phyloP scores from a whole-genome alignment of 2,113 vertebrate species.

The Mus spicilegus region DNA sequence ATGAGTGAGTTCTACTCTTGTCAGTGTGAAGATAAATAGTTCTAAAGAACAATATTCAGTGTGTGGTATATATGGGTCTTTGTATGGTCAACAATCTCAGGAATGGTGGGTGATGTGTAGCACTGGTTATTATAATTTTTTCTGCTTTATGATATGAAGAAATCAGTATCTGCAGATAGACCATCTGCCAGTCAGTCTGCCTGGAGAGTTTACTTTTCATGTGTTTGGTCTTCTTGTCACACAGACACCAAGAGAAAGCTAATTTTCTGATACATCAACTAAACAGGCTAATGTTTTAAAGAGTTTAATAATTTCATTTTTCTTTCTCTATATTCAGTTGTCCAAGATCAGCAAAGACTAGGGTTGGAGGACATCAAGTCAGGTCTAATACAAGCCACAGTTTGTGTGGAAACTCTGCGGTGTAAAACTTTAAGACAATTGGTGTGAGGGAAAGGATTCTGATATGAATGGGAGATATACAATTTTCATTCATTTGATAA shows the following conservation, averaged over 20 bases:
- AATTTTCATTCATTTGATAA: not conserved
- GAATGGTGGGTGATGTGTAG: not conserved
- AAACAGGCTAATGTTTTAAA: not conserved
- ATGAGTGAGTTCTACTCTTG: not conserved
- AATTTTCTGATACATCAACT: not conserved
- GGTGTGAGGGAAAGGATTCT: not conserved
- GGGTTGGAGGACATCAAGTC: not conserved
- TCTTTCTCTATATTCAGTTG: not conserved
- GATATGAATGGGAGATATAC: not conserved
- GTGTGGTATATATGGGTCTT: not conserved
- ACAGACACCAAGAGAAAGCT: not conserved
- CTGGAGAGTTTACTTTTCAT: not conserved
- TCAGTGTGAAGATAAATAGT: not conserved
- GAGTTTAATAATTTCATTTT: not conserved
- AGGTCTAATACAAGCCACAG: not conserved
- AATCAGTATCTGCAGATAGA: not conserved
- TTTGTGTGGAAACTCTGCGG: not conserved
- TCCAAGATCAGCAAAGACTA: not conserved
- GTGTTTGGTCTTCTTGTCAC: not conserved
- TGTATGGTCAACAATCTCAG: not conserved
- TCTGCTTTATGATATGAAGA: slow-evolving; percentile 1
- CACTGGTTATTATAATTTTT: not conserved
- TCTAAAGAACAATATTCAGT: not conserved
- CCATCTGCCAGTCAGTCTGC: not conserved
- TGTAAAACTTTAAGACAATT: not conserved